A percentile compares a stretch with the other conserved stretches of the same genome.
These are phyloP conservation scores for Adelognathus sp. DNA, from an alignment of 2,888 invertebrate genomes.

Conservation along the genomic window DNA sequence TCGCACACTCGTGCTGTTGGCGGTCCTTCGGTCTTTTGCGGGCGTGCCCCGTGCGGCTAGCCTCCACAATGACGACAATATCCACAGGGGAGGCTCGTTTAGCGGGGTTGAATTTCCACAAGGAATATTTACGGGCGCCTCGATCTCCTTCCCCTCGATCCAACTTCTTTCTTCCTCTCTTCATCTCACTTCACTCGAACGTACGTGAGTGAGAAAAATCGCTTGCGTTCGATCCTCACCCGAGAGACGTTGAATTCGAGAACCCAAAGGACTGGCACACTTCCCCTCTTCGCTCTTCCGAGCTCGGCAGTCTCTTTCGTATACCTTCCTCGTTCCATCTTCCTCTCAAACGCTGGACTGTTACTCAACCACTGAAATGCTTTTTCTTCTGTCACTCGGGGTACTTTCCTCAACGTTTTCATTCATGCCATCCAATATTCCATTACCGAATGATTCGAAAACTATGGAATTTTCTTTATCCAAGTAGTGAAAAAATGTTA, in stretches of 20 bases:
- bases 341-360: not conserved
- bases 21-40: slow-evolving; percentile 66
- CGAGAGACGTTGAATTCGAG: slow-evolving; percentile 6
- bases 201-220: slow-evolving; percentile 7
- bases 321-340: slow-evolving; percentile 1
- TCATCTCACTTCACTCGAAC: slow-evolving; percentile 21
- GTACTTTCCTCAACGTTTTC: slow-evolving; percentile 9
- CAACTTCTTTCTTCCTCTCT: slow-evolving; percentile 9
- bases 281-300: slow-evolving; percentile 13
- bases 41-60: slow-evolving; percentile 66
- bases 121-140: slow-evolving; percentile 70
- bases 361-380: not conserved
- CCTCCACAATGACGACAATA: slow-evolving; percentile 70
- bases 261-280: not conserved
- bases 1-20: slow-evolving; percentile 62
- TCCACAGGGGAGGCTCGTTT: slow-evolving; percentile 66
- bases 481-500: too few relatives aligned
- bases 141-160: slow-evolving; percentile 34
- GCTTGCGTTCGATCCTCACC: slow-evolving; percentile 25
- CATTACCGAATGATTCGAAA: not conserved
- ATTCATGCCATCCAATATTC: not conserved
- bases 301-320: not conserved
- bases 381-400: slow-evolving; percentile 1
- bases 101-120: slow-evolving; percentile 64
- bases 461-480: too few relatives aligned